Base-by-base conservation (phyloP, 2,113 vertebrate genomes). In the Columbina picui region DNA sequence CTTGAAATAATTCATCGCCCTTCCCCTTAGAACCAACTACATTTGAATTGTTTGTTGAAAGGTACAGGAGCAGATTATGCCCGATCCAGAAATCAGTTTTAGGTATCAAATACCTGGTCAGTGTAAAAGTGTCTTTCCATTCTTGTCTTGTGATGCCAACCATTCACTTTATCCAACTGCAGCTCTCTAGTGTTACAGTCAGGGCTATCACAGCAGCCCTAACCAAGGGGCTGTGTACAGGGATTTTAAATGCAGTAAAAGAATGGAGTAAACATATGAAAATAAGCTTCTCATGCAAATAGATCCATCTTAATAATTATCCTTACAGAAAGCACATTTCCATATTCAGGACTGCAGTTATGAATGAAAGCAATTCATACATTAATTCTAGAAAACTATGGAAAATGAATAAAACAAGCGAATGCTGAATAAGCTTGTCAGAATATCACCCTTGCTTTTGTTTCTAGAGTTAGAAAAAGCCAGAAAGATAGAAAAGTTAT, bases 171-270 rank as follows among this genome's bases (percentile, higher is more conserved):
- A 13, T 6, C 27, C 27, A 78, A 17, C 21, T 49, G 36, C 39
- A 49, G 30, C 6, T 73, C 34, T 12, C 32, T 60, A 29, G 4
- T 3, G 1, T 3, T 29, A 26, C 3, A 12, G 64, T 49, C 38
- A 70, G 50, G 59, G 43, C 25, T 63, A 75, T 38, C 80, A 50
- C 50, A 67, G 29, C 32, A 97, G 59, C 52, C 32, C 32, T 29
- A 43, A 61, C 0, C 2, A 2, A 84, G 52, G 36, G 59, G 34
- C 8, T 11, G 7, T 0, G 7, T 14, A 27, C n/a, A 19, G 38
- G 8, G 25, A 56, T 55, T 68, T 75, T 57, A 60, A 81, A 68
- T 64, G 32, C 70, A 80, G 32, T 8, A 47, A 59, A 86, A 67
- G 7, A 36, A 52, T 10, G 9, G 26, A 88, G 26, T 6, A 41